phyloP scores from a whole-genome alignment of 2,113 vertebrate genomes.

The Salvelinus alpinus region DNA sequence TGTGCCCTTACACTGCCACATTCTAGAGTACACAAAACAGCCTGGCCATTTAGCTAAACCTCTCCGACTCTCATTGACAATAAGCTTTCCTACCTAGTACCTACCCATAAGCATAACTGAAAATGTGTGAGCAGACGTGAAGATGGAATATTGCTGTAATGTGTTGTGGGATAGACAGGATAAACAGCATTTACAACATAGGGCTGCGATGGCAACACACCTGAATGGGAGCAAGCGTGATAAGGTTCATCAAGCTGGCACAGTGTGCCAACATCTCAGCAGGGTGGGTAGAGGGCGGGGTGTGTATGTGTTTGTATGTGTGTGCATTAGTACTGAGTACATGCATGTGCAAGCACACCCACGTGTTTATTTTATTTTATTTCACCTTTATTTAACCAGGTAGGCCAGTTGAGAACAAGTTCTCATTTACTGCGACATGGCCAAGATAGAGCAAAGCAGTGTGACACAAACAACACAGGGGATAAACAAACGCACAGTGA shows the following conservation, averaged over 20 bases:
- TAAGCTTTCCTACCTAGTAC: no score
- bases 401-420: no score
- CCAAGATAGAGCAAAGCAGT: no score
- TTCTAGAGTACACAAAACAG: not conserved
- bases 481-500: no score
- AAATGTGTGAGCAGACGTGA: not conserved
- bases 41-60: not conserved
- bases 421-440: no score
- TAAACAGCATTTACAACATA: not conserved
- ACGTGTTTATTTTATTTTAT: no score
- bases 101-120: not conserved
- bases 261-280: slow-evolving; percentile 18
- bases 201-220: not conserved
- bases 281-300: not conserved
- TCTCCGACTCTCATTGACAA: not conserved
- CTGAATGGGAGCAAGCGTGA: not conserved
- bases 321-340: no score
- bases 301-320: not conserved
- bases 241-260: slow-evolving; percentile 4
- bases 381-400: no score
- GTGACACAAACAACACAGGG: no score
- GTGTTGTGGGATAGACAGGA: not conserved
- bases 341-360: no score
- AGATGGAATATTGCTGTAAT: not conserved
- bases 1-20: slow-evolving; percentile 6